Base-by-base conservation (phyloP, 2,888 invertebrate species). In the Acanthococcus lagerstroemiae region DNA sequence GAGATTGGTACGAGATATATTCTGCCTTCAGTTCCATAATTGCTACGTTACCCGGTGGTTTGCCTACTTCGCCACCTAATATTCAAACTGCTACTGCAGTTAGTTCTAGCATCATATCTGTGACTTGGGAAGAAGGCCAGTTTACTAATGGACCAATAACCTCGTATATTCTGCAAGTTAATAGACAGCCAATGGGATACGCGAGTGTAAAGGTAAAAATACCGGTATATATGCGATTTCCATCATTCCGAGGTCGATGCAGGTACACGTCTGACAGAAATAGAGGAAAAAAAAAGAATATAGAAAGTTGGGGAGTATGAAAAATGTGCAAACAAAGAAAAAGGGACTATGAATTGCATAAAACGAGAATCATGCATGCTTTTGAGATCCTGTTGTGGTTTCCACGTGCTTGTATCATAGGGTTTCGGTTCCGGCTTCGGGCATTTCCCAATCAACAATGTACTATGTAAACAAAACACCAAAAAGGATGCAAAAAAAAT, bases 61-160 rank as follows among this genome's bases (percentile, higher is more conserved):
- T 67, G 54, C 90, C 91, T 15, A 80, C 84, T 70, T 93, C 88
- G 0, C 82, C 87, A 24, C 89, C 92, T 5, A 78, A 82, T 68
- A 83, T 89, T 69, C 82, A 89, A 70, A 82, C 86, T 70, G 85
- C 88, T 21, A 83, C 87, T 66, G 84, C 91, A 3, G 83, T 91
- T 65, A 91, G 93, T 76, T 83, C 88, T 58, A 84, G 85, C 71
- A 84, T 91, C 71, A 85, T 94, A 69, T 89, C 90, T 69, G 83
- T 95, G 68, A 88, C 87, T 72, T 95, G 94, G 94, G 85, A 85
- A 75, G 86, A 90, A 17, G 93, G 94, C 17, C 83, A 83, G 63
- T 91, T 88, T 74, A 87, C 88, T 60, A 92, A 92, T 76, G 94
- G 91, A 70, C 91, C 90, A 46, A 81, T 95, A 72, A 83, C 90